Evolutionary conservation across 2,797 vertebrate genomes (phyloP).

Genomic region (Pachyuromys duprasi): DNA sequence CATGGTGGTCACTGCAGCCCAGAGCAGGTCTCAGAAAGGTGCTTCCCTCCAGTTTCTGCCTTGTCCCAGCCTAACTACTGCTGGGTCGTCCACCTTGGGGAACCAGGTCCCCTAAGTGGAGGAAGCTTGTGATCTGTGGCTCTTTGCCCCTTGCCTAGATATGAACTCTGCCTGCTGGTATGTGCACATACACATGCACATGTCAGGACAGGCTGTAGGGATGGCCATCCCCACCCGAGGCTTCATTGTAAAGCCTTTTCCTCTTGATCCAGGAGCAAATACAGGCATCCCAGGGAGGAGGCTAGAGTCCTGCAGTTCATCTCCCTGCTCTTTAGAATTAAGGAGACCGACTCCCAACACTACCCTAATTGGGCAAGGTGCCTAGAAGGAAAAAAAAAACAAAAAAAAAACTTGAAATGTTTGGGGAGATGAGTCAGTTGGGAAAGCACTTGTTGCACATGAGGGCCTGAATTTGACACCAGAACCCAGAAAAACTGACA

Average conservation of each 20-base stretch:
- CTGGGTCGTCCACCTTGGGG: background rate
- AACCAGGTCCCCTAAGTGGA: background rate
- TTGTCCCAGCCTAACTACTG: background rate
- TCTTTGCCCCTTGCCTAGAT: background rate
- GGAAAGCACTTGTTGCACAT: background rate
- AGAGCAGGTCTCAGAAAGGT: background rate
- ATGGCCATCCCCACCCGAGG: background rate
- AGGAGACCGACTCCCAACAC: background rate
- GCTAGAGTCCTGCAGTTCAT: background rate
- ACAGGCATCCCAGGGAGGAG: background rate
- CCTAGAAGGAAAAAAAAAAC: background rate
- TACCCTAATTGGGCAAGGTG: too few species aligned
- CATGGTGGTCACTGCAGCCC: background rate
- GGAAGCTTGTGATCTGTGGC: background rate
- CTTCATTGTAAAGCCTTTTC: background rate
- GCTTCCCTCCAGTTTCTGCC: background rate
- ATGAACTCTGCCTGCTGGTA: background rate
- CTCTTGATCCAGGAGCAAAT: background rate
- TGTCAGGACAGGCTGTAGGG: background rate
- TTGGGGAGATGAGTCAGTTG: background rate
- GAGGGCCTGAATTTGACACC: background rate
- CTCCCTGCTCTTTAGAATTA: background rate
- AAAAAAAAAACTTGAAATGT: background rate
- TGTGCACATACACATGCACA: too few species aligned
- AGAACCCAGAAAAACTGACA: background rate